Conservation (phyloP, 2,888 invertebrate species). For the Lomographa bimaculata region DNA sequence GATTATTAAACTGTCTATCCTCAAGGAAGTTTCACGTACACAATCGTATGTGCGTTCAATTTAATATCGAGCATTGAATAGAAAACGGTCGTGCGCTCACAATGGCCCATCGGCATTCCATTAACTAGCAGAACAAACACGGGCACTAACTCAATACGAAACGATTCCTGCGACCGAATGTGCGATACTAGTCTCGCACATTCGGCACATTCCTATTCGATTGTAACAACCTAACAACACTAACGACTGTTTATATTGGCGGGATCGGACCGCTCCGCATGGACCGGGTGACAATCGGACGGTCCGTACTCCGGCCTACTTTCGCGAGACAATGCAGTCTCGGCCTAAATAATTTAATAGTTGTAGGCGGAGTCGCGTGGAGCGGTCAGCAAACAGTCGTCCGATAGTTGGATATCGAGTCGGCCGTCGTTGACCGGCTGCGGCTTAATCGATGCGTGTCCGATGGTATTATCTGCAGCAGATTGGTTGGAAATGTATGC, state of each 20-base stretch:
- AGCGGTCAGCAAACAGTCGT: conserved; percentile 65
- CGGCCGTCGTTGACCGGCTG: conserved; percentile 13
- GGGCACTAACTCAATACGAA: conserved; percentile 68
- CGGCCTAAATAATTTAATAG: conserved; percentile 79
- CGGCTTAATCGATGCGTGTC: conserved; percentile 13
- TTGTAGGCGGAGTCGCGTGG: conserved; percentile 53
- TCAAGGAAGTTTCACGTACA: conserved; percentile 54
- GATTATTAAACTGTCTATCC: conserved; percentile 22
- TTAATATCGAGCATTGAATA: conserved; percentile 69
- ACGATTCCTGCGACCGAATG: conserved; percentile 65
- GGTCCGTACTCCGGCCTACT: conserved; percentile 52
- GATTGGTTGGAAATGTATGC: conserved; percentile 1
- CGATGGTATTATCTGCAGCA: conserved; percentile 12
- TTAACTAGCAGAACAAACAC: conserved; percentile 77
- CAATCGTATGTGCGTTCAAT: conserved; percentile 51
- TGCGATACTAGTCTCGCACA: conserved; percentile 56
- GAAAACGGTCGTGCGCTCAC: conserved; percentile 69
- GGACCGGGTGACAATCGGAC: conserved; percentile 40
- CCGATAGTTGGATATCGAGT: conserved; percentile 17
- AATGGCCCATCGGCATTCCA: conserved; percentile 77
- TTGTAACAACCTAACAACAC: conserved; percentile 66
- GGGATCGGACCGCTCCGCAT: conserved; percentile 41
- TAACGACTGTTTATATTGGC: conserved; percentile 75
- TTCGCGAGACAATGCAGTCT: conserved; percentile 77
- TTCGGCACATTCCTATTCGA: conserved; percentile 59